Base-by-base conservation (phyloP, 2,797 vertebrate genomes). In the Lithobates pipiens region DNA sequence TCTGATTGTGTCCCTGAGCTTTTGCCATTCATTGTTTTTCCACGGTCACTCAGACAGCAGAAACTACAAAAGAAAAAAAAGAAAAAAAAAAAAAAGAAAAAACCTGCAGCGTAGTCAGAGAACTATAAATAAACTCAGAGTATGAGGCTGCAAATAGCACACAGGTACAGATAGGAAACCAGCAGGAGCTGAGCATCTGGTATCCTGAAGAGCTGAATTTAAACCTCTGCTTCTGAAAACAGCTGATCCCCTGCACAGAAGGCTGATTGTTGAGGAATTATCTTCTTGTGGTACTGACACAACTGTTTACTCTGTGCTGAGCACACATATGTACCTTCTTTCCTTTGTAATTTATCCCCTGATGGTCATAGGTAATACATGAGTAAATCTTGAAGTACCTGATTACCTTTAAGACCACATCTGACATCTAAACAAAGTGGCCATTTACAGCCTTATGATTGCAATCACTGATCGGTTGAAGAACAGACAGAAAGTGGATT, bases 1-100 rank as follows among this genome's bases (percentile, higher is more conserved):
- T 50, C 44, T 87, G 85, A 83, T 83, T 87, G 85, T 79, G 85
- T 83, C 85, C 85, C 85, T 87, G 85, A 82, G 85, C 46, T 86
- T 77, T 82, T 61, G 65, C 80, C 61, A 87, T 87, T 79, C 85
- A 87, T 87, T 70, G 75, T 83, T 32, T 73, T 83, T 42, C 80
- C 81, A 87, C 70, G 76, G 85, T 57, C 85, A 83, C 76, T 83
- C 32, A 78, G 85, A 87, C 80, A 87, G 76, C 70, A 61, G 57
- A 74, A 79, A 77, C 69, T 78, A 78, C 80, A 74, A 78, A 68
- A 32, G 77, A 27, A 78, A 82, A 74, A 82, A 78, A 57, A 65
- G 57, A 39, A 74, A 78, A 68, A 42, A 71, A 36, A 77, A 82
- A 78, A 82, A 78, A 57, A 65, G 57, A 39, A 44, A 13, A 11